Conservation (phyloP, 2,797 vertebrate species). For the Thunnus albacares region DNA sequence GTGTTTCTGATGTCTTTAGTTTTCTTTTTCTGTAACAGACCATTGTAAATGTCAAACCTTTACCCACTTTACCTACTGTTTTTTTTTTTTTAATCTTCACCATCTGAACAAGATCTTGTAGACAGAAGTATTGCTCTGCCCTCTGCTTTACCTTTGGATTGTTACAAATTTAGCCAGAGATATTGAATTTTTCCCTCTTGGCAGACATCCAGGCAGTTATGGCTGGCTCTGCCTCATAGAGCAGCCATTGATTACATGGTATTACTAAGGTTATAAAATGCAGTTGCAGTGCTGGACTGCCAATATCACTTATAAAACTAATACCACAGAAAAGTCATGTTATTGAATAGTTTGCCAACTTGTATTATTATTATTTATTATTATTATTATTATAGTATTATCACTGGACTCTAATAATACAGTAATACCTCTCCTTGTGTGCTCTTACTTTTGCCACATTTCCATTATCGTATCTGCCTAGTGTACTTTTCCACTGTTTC, state of each 20-base stretch:
- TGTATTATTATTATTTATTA: too few relatives aligned
- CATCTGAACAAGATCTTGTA: constrained; percentile 6
- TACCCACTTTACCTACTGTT: background rate
- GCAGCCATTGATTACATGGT: constrained; percentile 38
- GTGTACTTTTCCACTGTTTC: background rate
- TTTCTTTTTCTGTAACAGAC: background rate
- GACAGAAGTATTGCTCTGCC: constrained; percentile 19
- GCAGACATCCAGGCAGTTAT: constrained; percentile 43
- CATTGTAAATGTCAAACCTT: background rate
- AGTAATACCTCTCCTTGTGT: background rate
- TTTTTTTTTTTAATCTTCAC: constrained; percentile 21
- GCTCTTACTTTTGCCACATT: background rate
- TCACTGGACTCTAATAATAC: background rate
- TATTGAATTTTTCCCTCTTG: constrained; percentile 43
- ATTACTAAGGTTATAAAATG: constrained; percentile 30
- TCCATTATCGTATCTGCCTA: background rate
- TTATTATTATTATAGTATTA: background rate
- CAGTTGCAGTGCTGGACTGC: constrained; percentile 5
- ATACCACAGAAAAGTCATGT: background rate
- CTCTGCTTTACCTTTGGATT: constrained; percentile 14
- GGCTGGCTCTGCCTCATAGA: constrained; percentile 30
- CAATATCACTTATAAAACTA: background rate
- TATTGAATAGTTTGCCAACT: constrained; percentile 1
- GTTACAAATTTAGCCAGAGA: constrained; percentile 31
- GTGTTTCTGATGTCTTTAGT: constrained; percentile 7